Percentiles rank a stretch among this genome's conserved stretches.
Evolutionary conservation across 1,140 invertebrate genomes (phyloP).

Genomic region (Drosophila santomea): DNA sequence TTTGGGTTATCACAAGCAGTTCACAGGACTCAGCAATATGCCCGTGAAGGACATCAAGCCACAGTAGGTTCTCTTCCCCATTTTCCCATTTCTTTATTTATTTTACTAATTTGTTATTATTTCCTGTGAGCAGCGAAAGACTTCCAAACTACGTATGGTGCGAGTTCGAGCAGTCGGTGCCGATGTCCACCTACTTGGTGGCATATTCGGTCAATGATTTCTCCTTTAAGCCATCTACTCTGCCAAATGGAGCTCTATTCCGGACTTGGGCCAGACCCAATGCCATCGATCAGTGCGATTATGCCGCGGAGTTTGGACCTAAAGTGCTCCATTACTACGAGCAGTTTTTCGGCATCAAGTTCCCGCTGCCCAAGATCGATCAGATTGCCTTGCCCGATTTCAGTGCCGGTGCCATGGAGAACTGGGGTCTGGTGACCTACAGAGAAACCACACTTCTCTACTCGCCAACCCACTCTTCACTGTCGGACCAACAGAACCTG

Average conservation of each 20-base stretch:
- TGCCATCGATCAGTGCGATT: slow-evolving; percentile 88
- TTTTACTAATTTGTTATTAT: neutral
- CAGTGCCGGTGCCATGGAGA: slow-evolving; percentile 89
- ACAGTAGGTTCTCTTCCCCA: slow-evolving; percentile 46
- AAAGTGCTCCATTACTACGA: slow-evolving; percentile 88
- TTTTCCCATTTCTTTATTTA: too few relatives aligned
- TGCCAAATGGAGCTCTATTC: slow-evolving; percentile 86
- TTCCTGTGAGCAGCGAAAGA: neutral
- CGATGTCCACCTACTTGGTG: slow-evolving; percentile 93
- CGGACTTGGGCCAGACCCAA: slow-evolving; percentile 87
- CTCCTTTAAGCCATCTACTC: slow-evolving; percentile 87
- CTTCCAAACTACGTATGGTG: slow-evolving; percentile 85
- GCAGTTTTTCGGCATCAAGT: slow-evolving; percentile 89
- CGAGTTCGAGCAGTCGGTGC: slow-evolving; percentile 88
- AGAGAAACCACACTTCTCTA: slow-evolving; percentile 70
- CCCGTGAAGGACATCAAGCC: slow-evolving; percentile 80
- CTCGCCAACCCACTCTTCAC: slow-evolving; percentile 85
- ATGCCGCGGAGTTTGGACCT: slow-evolving; percentile 86
- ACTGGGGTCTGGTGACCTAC: slow-evolving; percentile 87
- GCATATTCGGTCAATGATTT: slow-evolving; percentile 92
- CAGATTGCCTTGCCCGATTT: slow-evolving; percentile 93
- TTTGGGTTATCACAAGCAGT: slow-evolving; percentile 88
- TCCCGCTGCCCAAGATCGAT: slow-evolving; percentile 89
- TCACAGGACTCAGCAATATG: slow-evolving; percentile 94
- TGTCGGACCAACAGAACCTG: slow-evolving; percentile 86